These are phyloP conservation scores for Cerastis leucographa DNA, from an alignment of 2,888 invertebrate species.

Conservation along the genomic window DNA sequence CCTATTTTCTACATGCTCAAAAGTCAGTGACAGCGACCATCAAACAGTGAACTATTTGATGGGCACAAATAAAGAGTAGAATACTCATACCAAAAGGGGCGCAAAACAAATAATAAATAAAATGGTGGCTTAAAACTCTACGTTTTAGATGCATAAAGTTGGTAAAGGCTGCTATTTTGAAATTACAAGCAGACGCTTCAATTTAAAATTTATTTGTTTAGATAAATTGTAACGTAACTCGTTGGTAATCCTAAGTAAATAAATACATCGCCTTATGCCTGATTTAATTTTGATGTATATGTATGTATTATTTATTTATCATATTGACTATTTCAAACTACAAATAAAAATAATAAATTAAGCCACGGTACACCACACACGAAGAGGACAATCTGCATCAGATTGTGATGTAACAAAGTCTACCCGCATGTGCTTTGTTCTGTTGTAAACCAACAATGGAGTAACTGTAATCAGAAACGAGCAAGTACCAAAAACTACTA, in stretches of 20 bases:
- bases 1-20: too few species aligned
- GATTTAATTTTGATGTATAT: neutral
- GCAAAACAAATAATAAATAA: too few species aligned
- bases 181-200: too few species aligned
- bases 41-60: too few species aligned
- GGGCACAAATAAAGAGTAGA: too few species aligned
- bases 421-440: slow-evolving; percentile 4
- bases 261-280: neutral
- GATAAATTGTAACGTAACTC: neutral
- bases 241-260: neutral
- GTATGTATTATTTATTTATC: neutral
- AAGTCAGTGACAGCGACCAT: too few species aligned
- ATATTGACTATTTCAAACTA: neutral
- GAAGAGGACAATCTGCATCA: neutral
- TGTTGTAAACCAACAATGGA: neutral
- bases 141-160: too few species aligned
- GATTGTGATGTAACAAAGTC: neutral
- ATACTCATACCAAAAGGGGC: too few species aligned
- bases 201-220: too few species aligned
- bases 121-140: too few species aligned
- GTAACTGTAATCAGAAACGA: neutral
- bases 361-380: neutral
- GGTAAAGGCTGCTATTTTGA: too few species aligned
- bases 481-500: neutral
- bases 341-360: neutral